phyloP scores from a whole-genome alignment of 1,140 invertebrate species.

The Drosophila eugracilis region DNA sequence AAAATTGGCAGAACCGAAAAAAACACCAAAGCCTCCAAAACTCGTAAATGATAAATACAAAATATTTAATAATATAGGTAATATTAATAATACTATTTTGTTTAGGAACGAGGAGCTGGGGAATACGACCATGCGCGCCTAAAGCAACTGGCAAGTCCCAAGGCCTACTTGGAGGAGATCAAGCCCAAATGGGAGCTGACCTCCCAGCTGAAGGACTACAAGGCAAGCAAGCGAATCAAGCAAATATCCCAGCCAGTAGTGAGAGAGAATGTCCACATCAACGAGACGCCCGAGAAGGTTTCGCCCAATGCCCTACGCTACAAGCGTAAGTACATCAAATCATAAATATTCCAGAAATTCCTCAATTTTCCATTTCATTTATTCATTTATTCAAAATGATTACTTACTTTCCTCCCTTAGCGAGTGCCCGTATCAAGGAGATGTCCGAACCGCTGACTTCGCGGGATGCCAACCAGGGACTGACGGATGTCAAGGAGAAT shows the following conservation, averaged over 20 bases:
- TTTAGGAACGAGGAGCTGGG: conserved; percentile 40
- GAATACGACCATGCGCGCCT: conserved; percentile 31
- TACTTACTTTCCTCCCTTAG: conserved; percentile 16
- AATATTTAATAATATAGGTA: not conserved
- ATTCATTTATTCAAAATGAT: not conserved
- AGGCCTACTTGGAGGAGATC: conserved; percentile 23
- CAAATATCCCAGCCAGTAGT: conserved; percentile 35
- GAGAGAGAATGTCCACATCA: conserved; percentile 59
- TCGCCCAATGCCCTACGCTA: conserved; percentile 57
- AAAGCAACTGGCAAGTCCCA: conserved; percentile 56
- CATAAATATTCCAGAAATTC: too few relatives aligned
- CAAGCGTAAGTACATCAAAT: conserved; percentile 53
- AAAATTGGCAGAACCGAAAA: conserved; percentile 56
- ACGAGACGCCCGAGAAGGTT: conserved; percentile 52
- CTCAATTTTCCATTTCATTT: too few relatives aligned
- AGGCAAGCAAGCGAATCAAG: conserved; percentile 57
- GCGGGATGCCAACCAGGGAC: conserved; percentile 55
- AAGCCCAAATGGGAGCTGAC: conserved; percentile 67
- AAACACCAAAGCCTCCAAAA: conserved; percentile 27
- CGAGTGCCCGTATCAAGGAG: conserved; percentile 67
- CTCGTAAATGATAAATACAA: conserved; percentile 36
- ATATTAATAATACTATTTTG: too few relatives aligned
- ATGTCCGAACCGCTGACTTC: conserved; percentile 59
- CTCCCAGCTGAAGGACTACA: conserved; percentile 41
- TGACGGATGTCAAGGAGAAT: conserved; percentile 69